These are phyloP conservation scores for Leontopithecus rosalia DNA, from an alignment of 2,797 vertebrate species.

Conservation along the genomic window DNA sequence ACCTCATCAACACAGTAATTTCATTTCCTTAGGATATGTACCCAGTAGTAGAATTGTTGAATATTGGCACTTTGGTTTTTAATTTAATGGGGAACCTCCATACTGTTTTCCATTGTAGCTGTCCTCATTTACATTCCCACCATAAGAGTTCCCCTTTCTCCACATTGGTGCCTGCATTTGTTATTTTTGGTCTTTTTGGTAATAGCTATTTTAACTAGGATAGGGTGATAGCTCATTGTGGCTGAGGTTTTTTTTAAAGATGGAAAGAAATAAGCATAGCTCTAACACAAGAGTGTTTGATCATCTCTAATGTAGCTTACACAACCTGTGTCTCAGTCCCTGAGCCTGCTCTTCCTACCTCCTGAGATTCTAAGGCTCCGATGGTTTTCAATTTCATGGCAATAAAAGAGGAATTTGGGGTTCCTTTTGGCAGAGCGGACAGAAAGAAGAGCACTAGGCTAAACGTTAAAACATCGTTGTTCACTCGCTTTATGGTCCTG, in stretches of 20 bases:
- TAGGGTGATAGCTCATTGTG: neutral
- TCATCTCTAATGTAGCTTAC: neutral
- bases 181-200: neutral
- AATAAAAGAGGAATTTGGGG: neutral
- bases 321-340: accelerated
- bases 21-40: neutral
- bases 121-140: neutral
- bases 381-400: neutral
- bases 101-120: neutral
- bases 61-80: neutral
- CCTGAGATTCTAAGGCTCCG: neutral
- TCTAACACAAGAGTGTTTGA: neutral
- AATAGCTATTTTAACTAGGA: neutral
- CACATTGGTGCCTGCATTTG: neutral
- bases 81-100: neutral
- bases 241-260: constrained; percentile 1
- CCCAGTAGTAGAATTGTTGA: neutral
- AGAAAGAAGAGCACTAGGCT: neutral
- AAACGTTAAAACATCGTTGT: neutral
- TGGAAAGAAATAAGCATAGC: neutral
- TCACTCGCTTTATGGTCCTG: neutral
- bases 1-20: neutral
- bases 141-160: neutral
- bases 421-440: neutral
- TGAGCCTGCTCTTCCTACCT: neutral